phyloP scores from a whole-genome alignment of 2,888 invertebrate genomes.

The Ryuthela nishihirai region DNA sequence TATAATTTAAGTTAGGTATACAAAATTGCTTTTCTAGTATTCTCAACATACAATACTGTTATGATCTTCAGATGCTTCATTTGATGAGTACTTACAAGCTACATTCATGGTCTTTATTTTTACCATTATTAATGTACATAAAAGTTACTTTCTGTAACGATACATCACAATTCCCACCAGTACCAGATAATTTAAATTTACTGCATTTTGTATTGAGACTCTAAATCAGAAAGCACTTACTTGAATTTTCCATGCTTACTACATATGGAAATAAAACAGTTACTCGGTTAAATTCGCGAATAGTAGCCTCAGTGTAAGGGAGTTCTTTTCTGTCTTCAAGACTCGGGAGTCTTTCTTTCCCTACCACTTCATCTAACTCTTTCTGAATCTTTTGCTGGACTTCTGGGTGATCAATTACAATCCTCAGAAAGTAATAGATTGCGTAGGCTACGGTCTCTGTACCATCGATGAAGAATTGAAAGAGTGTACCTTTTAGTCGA shows the following conservation, averaged over 20 bases:
- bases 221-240: neutral
- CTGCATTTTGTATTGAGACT: too few relatives aligned
- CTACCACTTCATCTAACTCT: constrained; percentile 57
- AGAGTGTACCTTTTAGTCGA: too few relatives aligned
- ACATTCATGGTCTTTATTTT: too few relatives aligned
- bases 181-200: too few relatives aligned
- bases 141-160: too few relatives aligned
- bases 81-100: too few relatives aligned
- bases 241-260: constrained; percentile 62
- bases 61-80: too few relatives aligned
- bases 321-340: constrained; percentile 63
- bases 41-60: too few relatives aligned
- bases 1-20: too few relatives aligned
- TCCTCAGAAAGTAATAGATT: neutral
- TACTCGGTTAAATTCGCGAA: constrained; percentile 71
- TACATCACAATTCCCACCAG: too few relatives aligned
- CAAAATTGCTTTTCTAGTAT: too few relatives aligned
- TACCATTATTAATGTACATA: too few relatives aligned
- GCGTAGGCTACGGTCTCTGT: neutral
- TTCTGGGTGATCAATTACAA: constrained; percentile 53
- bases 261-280: constrained; percentile 85
- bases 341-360: constrained; percentile 38
- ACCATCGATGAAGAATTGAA: neutral
- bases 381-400: constrained; percentile 61
- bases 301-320: constrained; percentile 75